Conservation (phyloP, 2,888 invertebrate genomes). For the Taenaris catops region DNA sequence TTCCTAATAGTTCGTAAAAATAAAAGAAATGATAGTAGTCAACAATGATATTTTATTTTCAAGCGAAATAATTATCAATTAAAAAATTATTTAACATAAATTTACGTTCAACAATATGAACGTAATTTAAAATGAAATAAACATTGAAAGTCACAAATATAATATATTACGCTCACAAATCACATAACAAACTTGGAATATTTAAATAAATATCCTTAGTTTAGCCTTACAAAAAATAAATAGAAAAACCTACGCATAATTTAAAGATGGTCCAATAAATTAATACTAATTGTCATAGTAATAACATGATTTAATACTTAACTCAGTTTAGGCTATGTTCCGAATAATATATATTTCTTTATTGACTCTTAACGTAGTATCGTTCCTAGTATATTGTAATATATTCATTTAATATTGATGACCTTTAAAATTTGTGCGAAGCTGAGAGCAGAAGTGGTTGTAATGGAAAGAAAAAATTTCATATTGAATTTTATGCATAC, state of each 20-base stretch:
- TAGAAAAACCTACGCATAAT: constrained; percentile 1
- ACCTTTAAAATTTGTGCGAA: too few species aligned
- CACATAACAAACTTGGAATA: constrained; percentile 17
- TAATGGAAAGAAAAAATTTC: too few species aligned
- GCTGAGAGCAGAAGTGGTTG: too few species aligned
- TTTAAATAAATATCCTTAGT: background rate
- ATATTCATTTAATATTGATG: too few species aligned
- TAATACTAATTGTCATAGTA: constrained; percentile 42
- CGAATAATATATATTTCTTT: too few species aligned
- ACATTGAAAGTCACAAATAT: constrained; percentile 10
- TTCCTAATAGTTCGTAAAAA: too few species aligned
- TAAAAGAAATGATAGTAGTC: constrained; percentile 41
- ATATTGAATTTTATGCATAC: too few species aligned
- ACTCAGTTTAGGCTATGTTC: constrained; percentile 2
- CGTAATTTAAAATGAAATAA: constrained; percentile 30
- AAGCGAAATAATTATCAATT: constrained; percentile 57
- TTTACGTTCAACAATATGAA: constrained; percentile 48
- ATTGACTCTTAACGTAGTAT: too few species aligned
- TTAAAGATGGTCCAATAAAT: constrained; percentile 40
- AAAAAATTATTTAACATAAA: constrained; percentile 50
- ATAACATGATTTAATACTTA: constrained; percentile 34
- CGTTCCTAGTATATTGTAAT: too few species aligned
- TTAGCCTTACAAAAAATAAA: constrained; percentile 4
- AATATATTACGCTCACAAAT: constrained; percentile 4
- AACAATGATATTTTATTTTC: constrained; percentile 77